Evolutionary conservation across 1,140 invertebrate species (phyloP).

Genomic region (Drosophila watanabei): DNA sequence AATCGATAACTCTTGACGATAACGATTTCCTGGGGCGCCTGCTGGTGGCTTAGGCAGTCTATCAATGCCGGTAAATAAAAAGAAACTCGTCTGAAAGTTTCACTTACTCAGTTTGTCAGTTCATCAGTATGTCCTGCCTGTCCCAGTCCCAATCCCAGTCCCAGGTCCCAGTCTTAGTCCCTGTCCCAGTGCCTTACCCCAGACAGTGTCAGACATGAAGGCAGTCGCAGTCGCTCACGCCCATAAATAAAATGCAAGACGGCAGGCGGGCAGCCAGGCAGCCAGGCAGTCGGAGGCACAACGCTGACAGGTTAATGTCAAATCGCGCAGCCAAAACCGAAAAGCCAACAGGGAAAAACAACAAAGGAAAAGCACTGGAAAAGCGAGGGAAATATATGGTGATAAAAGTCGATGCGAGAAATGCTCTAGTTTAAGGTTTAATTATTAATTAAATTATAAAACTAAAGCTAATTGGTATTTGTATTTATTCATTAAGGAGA

Average conservation of each 20-base stretch:
- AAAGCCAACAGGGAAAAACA: slow-evolving; percentile 55
- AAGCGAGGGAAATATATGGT: background rate
- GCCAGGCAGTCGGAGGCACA: slow-evolving; percentile 43
- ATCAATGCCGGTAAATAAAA: slow-evolving; percentile 30
- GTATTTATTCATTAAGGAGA: background rate
- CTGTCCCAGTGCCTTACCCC: background rate
- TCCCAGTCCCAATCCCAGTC: background rate
- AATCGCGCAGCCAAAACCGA: slow-evolving; percentile 70
- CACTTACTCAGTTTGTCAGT: slow-evolving; percentile 44
- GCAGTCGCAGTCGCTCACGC: slow-evolving; percentile 30
- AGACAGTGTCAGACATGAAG: slow-evolving; percentile 44
- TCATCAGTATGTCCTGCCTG: slow-evolving; percentile 20
- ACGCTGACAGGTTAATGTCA: slow-evolving; percentile 77
- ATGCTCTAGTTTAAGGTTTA: background rate
- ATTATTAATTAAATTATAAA: background rate
- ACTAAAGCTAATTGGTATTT: background rate
- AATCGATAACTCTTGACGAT: slow-evolving; percentile 21
- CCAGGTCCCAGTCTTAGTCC: background rate
- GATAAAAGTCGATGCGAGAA: background rate
- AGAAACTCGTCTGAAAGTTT: slow-evolving; percentile 29
- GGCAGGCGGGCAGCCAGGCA: slow-evolving; percentile 39
- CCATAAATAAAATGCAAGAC: slow-evolving; percentile 71
- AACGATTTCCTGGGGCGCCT: slow-evolving; percentile 13
- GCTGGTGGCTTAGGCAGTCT: slow-evolving; percentile 28
- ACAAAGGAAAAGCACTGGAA: slow-evolving; percentile 24